These are phyloP conservation scores for Polypedilum pembai DNA, from an alignment of 1,140 invertebrate genomes.

Conservation along the genomic window DNA sequence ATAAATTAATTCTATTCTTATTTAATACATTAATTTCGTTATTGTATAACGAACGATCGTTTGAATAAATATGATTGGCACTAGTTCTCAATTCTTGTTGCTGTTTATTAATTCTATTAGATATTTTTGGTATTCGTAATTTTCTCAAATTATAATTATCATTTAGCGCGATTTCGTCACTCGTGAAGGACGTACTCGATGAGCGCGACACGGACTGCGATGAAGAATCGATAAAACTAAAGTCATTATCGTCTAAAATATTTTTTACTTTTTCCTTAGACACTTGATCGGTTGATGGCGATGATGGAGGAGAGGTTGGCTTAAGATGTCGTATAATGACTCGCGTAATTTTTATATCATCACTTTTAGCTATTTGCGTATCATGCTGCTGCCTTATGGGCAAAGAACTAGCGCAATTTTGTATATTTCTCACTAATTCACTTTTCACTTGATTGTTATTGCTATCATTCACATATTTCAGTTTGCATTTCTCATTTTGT, in stretches of 20 bases:
- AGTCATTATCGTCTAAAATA: not conserved
- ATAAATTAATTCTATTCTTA: too few species aligned
- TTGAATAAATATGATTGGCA: constrained; percentile 9
- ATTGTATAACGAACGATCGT: not conserved
- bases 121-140: constrained; percentile 20
- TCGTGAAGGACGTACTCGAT: not conserved
- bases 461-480: constrained; percentile 7
- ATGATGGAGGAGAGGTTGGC: not conserved
- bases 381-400: not conserved
- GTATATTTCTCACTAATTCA: not conserved
- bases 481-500: constrained; percentile 9
- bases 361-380: not conserved
- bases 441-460: constrained; percentile 6
- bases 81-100: not conserved
- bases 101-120: constrained; percentile 13
- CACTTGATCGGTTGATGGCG: not conserved
- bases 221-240: constrained; percentile 25
- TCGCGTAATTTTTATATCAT: constrained; percentile 8
- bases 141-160: not conserved
- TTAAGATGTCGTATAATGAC: not conserved
- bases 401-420: not conserved
- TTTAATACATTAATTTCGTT: not conserved
- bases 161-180: not conserved
- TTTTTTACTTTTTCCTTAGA: not conserved
- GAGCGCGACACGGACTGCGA: constrained; percentile 8